Percentiles rank a stretch among this genome's conserved stretches.
These are phyloP conservation scores for Osmerus eperlanus DNA, from an alignment of 2,113 vertebrate species.

Conservation along the genomic window DNA sequence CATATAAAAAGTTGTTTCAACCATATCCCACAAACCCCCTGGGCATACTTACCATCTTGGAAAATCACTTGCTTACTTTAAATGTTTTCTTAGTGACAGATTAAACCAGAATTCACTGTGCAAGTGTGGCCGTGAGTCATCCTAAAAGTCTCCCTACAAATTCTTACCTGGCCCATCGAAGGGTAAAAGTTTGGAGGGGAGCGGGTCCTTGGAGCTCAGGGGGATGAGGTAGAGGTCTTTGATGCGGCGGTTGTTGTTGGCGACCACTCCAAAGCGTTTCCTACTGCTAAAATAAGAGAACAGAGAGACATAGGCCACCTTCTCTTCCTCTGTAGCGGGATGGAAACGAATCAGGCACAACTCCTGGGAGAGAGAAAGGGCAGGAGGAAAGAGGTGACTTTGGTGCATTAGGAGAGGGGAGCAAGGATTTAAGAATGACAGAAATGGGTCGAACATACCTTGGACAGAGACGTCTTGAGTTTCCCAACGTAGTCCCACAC, in stretches of 20 bases:
- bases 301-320: slow-evolving; percentile 95
- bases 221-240: slow-evolving; percentile 99
- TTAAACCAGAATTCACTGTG: slow-evolving; percentile 6
- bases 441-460: slow-evolving; percentile 73
- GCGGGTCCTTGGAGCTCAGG: slow-evolving; percentile 88
- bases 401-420: background rate
- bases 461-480: slow-evolving; percentile 92
- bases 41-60: slow-evolving; percentile 31
- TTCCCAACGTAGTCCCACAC: slow-evolving; percentile 99
- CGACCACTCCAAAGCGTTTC: slow-evolving; percentile 92
- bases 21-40: background rate
- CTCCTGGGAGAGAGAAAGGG: slow-evolving; percentile 71
- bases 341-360: slow-evolving; percentile 97
- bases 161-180: slow-evolving; percentile 99
- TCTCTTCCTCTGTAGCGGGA: slow-evolving; percentile 96
- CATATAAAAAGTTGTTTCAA: background rate
- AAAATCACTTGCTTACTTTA: background rate
- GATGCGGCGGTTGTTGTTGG: slow-evolving; percentile 94
- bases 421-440: background rate
- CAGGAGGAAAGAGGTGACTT: background rate
- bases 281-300: slow-evolving; percentile 99
- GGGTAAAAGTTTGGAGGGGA: slow-evolving; percentile 94
- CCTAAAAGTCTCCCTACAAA: slow-evolving; percentile 46
- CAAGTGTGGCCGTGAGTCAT: background rate
- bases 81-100: background rate